Evolutionary conservation across 2,797 vertebrate genomes (phyloP), one percentile per base, ranked within the genome.

Genomic region (Loris lydekkerianus): DNA sequence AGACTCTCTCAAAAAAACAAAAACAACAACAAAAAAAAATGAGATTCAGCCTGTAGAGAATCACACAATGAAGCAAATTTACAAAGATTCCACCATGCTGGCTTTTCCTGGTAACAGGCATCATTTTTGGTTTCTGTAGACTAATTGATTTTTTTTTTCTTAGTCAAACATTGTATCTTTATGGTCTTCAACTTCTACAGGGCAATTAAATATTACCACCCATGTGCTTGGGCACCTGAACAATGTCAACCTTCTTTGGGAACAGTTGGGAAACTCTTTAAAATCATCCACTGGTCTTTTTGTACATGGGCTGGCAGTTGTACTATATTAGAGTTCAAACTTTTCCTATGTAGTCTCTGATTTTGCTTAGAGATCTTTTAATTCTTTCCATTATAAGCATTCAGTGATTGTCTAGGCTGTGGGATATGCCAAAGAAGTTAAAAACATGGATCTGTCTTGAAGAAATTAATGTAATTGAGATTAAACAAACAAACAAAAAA

Each of bases 61-160:
- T 75, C 40, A 91, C 1, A 69, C 5, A 10, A 34, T 21, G 13
- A 93, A 94, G 46, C 20, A 82, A 69, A 85, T 63, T 40, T 49
- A 81, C 56, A n/a, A 82, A 87, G 53, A 67, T 43, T 58, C n/a
- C 31, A 67, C 56, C 23, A n/a, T 21, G 63, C 27, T 92, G 73
- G n/a, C 65, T 90, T 90, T 96, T 90, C 43, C 73, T 43, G 21
- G 31, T 80, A 89, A 78, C 37, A 69, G 76, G 46, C 17, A 86
- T 5, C 67, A 83, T 53, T 77, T 86, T 72, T 15, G 21, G 58
- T 27, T 21, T 83, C 23, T 72, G 21, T 7, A 56, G 23, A 84
- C 13, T 49, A 37, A 93, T 63, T 70, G 76, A 53, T 61, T 85
- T 93, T 46, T 86, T 91, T 86, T 91, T 13, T 93, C 56, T 70